A percentile compares a stretch with the other conserved stretches of the same genome.
Conservation (phyloP, 2,113 vertebrate genomes). For the Boulengeromyrus knoepffleri region DNA sequence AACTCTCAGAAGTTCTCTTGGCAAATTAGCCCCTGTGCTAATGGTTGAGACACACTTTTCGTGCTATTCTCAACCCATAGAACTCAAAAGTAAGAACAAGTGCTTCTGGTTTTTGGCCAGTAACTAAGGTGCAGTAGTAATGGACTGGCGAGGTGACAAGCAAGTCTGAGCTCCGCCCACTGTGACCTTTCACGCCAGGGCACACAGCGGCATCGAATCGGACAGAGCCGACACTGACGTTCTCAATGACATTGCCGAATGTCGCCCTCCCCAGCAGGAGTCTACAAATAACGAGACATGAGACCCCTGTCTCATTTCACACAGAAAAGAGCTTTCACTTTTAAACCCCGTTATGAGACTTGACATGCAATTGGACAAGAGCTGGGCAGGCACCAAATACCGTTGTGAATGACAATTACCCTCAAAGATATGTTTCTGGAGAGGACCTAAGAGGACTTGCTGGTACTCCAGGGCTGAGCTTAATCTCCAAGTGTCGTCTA, state of each 20-base stretch:
- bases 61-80: neutral
- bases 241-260: too few relatives aligned
- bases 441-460: neutral
- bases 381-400: neutral
- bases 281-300: neutral
- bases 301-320: neutral
- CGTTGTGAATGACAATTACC: neutral
- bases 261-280: neutral
- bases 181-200: neutral
- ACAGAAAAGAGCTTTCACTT: constrained; percentile 12
- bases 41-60: neutral
- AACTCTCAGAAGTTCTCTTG: neutral
- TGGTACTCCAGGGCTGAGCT: neutral
- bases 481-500: neutral
- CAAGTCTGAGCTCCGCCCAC: neutral
- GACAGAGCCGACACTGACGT: neutral
- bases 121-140: neutral
- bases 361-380: constrained; percentile 24
- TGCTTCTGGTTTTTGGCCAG: neutral
- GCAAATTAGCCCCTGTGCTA: neutral
- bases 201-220: neutral
- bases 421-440: neutral
- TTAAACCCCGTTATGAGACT: constrained; percentile 23
- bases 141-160: neutral
- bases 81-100: neutral